Evolutionary conservation across 2,797 vertebrate species (phyloP), one percentile per base, ranked within the genome.

Genomic region (Lagorchestes hirsutus): DNA sequence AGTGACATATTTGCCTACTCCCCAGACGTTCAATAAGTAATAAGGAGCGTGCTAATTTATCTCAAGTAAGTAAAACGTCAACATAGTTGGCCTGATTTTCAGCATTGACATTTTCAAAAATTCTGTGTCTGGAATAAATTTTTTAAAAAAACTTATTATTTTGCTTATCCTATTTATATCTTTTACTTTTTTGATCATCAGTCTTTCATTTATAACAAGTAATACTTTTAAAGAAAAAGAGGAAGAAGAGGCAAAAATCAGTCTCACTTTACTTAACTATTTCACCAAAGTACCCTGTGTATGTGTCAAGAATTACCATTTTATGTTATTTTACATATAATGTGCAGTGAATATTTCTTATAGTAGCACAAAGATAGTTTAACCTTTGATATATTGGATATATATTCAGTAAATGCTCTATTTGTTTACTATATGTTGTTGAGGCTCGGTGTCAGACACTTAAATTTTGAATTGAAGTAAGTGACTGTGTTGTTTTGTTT

Each of bases 21-120:
- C 92, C 0, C 0, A 5, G 12, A n/a, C 93, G 54, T 56, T 74
- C 46, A 54, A 67, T 74, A 82, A 92, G 74, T 55, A 55, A 24
- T 46, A 34, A 40, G 46, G 57, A 95, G 11, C 52, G 5, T 11
- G 5, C 28, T n/a, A 27, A 40, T 94, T 94, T 67, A n/a, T 29
- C 58, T 87, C 91, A 67, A 54, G 28, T 95, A 57, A 95, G 54
- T 55, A 93, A 94, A 90, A 62, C 56, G 46, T 31, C 90, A 28
- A 1, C 90, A 50, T 91, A 9, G 18, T 29, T 58, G 29, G 14
- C 55, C n/a, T 16, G 54, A 28, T 52, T 54, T 91, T 29, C 24
- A 2, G 31, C n/a, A 40, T 74, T 40, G 34, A 74, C n/a, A 40
- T 74, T 74, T 74, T 22, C 2, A 40, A 40, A 74, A 24, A 40